Percentiles rank a stretch among this genome's conserved stretches.
Conservation (phyloP, 2,888 invertebrate genomes). For the Drosophila nr. fundita region DNA sequence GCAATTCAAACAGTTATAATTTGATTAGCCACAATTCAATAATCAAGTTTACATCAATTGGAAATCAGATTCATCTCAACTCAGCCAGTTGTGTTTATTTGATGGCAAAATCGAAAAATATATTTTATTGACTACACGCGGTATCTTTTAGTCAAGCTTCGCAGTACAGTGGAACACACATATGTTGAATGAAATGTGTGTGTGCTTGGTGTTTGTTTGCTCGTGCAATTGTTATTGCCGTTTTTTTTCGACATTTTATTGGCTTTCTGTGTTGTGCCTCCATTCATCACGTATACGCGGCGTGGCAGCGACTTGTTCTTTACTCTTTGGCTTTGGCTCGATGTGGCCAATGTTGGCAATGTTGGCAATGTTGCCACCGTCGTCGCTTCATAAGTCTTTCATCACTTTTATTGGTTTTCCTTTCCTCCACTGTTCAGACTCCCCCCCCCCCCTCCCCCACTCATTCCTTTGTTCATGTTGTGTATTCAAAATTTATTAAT, state of each 20-base stretch:
- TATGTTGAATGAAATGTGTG: constrained; percentile 5
- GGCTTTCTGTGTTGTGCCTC: constrained; percentile 49
- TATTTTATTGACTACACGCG: background rate
- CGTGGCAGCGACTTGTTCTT: constrained; percentile 25
- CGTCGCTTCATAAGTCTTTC: constrained; percentile 67
- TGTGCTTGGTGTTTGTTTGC: constrained; percentile 51
- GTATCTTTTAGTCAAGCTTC: background rate
- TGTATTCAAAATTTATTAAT: constrained; percentile 74
- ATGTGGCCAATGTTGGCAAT: constrained; percentile 29
- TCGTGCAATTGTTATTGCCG: constrained; percentile 54
- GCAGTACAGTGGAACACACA: constrained; percentile 1
- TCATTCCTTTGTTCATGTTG: constrained; percentile 3
- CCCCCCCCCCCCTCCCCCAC: background rate
- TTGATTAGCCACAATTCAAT: background rate
- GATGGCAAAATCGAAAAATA: no score
- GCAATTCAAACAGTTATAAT: background rate
- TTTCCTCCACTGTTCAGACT: background rate
- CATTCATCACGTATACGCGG: constrained; percentile 70
- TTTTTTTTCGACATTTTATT: constrained; percentile 64
- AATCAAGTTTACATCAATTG: background rate
- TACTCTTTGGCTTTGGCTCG: constrained; percentile 20
- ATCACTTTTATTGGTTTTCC: constrained; percentile 74
- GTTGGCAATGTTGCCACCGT: constrained; percentile 33
- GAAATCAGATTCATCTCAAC: background rate
- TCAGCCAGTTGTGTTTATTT: no score